These are phyloP conservation scores for Phoeniculus purpureus DNA, from an alignment of 2,797 vertebrate genomes.

Conservation along the genomic window DNA sequence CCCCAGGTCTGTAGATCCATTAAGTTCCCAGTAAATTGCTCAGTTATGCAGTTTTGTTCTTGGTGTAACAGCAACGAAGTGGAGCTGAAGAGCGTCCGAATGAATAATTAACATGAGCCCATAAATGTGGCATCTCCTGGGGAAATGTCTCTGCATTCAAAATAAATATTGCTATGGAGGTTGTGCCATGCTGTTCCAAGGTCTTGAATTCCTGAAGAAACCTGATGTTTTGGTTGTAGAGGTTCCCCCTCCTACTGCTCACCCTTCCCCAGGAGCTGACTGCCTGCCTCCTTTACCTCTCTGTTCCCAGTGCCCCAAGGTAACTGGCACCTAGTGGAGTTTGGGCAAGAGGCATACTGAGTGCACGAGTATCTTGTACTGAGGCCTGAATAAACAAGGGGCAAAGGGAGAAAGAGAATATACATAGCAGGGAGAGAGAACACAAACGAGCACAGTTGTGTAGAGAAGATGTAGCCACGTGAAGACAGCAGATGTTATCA, in stretches of 20 bases:
- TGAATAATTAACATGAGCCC: background rate
- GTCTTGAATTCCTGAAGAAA: background rate
- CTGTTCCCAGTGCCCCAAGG: fast-evolving
- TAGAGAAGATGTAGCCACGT: background rate
- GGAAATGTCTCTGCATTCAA: background rate
- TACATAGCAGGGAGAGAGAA: background rate
- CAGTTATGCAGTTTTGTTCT: background rate
- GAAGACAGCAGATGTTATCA: constrained; percentile 4
- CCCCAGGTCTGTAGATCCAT: background rate
- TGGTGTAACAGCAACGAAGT: background rate
- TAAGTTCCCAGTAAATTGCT: background rate
- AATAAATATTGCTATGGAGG: background rate
- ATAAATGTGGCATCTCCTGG: background rate
- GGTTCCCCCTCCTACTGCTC: background rate
- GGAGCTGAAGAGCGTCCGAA: background rate
- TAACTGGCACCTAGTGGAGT: background rate
- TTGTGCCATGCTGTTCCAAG: background rate
- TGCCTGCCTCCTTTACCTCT: background rate
- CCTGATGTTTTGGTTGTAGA: fast-evolving
- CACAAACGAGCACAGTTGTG: fast-evolving
- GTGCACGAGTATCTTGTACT: background rate
- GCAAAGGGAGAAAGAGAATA: background rate
- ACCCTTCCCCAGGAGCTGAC: background rate
- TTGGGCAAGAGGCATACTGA: background rate
- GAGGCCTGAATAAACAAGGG: background rate